Evolutionary conservation across 2,888 invertebrate genomes (phyloP).

Genomic region (Pantelozetes paolii): DNA sequence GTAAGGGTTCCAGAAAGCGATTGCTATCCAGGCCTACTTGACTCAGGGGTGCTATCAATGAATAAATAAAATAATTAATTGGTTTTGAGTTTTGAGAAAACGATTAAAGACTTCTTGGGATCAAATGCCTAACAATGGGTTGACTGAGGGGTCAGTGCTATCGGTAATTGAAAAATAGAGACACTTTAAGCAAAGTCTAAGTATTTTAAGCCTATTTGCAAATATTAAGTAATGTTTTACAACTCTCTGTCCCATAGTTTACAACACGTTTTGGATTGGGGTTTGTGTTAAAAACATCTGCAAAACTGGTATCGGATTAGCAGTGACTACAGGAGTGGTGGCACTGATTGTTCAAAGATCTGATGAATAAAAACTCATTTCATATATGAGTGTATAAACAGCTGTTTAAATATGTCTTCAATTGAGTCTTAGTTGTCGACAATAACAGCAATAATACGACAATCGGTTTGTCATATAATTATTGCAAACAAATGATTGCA

Average conservation of each 20-base stretch:
- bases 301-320: constrained; percentile 15
- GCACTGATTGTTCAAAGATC: background rate
- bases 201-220: background rate
- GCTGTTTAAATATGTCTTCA: constrained; percentile 35
- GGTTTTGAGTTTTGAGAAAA: background rate
- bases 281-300: constrained; percentile 18
- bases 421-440: constrained; percentile 1
- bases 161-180: background rate
- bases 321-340: background rate
- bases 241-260: background rate
- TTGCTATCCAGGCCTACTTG: constrained; percentile 25
- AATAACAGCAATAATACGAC: background rate
- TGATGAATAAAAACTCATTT: background rate
- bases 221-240: constrained; percentile 6
- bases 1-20: constrained; percentile 15
- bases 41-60: constrained; percentile 3
- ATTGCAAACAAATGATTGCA: background rate
- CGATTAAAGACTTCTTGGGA: too few species aligned
- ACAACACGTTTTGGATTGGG: constrained; percentile 14
- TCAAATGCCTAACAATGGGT: background rate
- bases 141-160: background rate
- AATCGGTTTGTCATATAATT: background rate
- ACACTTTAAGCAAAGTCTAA: too few species aligned
- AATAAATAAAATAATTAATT: too few species aligned
- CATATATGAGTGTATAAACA: constrained; percentile 8